Percentiles rank a stretch among this genome's conserved stretches.
Evolutionary conservation across 2,113 vertebrate species (phyloP).

Genomic region (Vombatus ursinus): DNA sequence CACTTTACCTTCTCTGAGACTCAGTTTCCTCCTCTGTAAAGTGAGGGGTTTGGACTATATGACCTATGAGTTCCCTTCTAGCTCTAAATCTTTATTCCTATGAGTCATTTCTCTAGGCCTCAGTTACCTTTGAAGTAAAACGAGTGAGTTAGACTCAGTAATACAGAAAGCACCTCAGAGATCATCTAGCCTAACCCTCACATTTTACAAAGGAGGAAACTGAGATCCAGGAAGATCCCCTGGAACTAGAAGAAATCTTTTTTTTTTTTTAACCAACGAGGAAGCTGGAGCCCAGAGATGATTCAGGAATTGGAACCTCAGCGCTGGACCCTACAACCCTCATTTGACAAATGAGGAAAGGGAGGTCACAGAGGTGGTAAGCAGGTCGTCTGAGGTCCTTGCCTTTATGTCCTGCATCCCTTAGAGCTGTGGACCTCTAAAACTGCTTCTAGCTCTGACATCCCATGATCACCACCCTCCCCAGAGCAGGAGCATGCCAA

Average conservation of each 20-base stretch:
- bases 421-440: fast-evolving
- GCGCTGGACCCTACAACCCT: neutral
- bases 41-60: neutral
- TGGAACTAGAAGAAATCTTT: neutral
- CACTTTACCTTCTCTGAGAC: neutral
- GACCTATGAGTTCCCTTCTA: neutral
- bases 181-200: neutral
- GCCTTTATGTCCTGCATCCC: neutral
- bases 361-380: neutral
- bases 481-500: neutral
- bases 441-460: neutral
- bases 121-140: neutral
- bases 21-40: neutral
- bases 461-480: neutral
- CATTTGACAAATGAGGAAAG: neutral
- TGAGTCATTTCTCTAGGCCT: neutral
- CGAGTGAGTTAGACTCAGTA: neutral
- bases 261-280: neutral
- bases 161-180: neutral
- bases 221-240: neutral
- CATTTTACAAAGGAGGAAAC: neutral
- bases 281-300: neutral
- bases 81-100: neutral
- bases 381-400: slow-evolving; percentile 14
- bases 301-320: neutral